Percentiles rank a stretch among this genome's conserved stretches.
These are phyloP conservation scores for Boleophthalmus pectinirostris DNA, from an alignment of 2,113 vertebrate genomes.

Conservation along the genomic window DNA sequence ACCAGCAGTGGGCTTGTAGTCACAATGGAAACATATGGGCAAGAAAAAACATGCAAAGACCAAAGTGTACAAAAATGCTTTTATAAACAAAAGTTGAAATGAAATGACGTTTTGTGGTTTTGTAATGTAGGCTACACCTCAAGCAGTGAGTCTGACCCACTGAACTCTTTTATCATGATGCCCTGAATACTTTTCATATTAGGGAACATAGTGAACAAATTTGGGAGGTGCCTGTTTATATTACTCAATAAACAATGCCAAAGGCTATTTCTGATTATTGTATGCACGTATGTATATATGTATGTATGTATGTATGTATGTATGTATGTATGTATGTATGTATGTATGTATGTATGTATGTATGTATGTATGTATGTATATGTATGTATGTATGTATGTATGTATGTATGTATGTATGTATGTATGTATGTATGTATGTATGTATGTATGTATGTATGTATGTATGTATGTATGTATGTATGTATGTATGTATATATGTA, in stretches of 20 bases:
- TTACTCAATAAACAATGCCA: not conserved
- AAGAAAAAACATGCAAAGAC: not conserved
- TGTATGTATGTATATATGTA: no score
- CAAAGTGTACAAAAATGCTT: constrained; percentile 7
- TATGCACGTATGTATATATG: no score
- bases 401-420: no score
- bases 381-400: no score
- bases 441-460: no score
- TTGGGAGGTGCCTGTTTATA: not conserved
- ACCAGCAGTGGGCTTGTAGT: no score
- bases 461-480: no score
- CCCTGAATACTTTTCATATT: not conserved
- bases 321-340: no score
- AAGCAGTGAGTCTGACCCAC: not conserved
- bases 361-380: no score
- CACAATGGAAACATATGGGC: not conserved
- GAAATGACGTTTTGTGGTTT: constrained; percentile 8
- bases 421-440: no score
- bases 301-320: no score
- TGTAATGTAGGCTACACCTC: not conserved
- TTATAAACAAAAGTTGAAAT: not conserved
- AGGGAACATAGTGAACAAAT: not conserved
- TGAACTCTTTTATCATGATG: not conserved
- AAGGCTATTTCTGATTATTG: not conserved
- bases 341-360: no score